Percentiles rank a stretch among this genome's conserved stretches.
Evolutionary conservation across 2,888 invertebrate genomes (phyloP).

Genomic region (Danaus chrysippus): DNA sequence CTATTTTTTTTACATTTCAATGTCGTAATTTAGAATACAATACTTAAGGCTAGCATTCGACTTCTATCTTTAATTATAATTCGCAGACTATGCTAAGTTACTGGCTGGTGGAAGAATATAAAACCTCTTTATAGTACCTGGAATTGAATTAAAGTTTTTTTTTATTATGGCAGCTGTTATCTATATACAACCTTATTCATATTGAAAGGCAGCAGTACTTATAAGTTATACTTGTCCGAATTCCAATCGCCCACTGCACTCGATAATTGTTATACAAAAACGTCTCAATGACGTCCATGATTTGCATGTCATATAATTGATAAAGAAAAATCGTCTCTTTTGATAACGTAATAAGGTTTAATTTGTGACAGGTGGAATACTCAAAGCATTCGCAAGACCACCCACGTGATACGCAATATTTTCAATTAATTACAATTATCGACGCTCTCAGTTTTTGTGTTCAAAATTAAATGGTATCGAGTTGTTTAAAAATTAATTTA

Average conservation of each 20-base stretch:
- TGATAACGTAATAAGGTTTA: neutral
- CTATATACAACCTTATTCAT: slow-evolving; percentile 7
- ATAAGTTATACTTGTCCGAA: slow-evolving; percentile 28
- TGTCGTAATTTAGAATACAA: too few species aligned
- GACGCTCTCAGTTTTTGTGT: slow-evolving; percentile 1
- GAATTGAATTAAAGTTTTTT: too few species aligned
- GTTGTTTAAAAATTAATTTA: neutral
- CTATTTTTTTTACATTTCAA: too few species aligned
- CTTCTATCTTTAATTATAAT: too few species aligned
- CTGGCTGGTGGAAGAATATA: too few species aligned
- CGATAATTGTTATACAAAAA: slow-evolving; percentile 48
- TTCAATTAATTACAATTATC: slow-evolving; percentile 7
- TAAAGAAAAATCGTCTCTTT: slow-evolving; percentile 1
- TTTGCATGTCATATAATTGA: slow-evolving; percentile 47
- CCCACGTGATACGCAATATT: slow-evolving; percentile 22
- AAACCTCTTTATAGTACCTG: too few species aligned
- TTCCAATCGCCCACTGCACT: slow-evolving; percentile 35
- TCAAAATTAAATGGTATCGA: neutral
- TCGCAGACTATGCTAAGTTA: too few species aligned
- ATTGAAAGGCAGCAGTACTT: slow-evolving; percentile 19
- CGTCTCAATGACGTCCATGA: slow-evolving; percentile 56
- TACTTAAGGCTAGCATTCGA: too few species aligned
- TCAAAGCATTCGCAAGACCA: slow-evolving; percentile 18
- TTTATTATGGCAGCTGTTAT: neutral
- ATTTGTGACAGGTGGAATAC: neutral